Evolutionary conservation across 1,140 invertebrate species (phyloP).

Genomic region (Matsumurasca onukii): DNA sequence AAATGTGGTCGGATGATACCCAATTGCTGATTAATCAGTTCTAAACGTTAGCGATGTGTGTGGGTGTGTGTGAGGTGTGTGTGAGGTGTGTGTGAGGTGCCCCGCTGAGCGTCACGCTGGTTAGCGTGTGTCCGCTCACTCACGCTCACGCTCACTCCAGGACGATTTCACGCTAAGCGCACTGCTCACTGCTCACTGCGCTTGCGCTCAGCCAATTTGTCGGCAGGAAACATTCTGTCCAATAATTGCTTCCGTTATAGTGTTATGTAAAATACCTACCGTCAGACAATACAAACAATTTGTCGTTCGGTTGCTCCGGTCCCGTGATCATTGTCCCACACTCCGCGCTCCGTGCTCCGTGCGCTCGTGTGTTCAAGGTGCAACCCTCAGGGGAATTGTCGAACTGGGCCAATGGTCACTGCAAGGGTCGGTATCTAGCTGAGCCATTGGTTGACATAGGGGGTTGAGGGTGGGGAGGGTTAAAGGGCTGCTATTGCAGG

Average conservation of each 20-base stretch:
- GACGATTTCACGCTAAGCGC: conserved; percentile 14
- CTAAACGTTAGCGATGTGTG: no score
- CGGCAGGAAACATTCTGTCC: conserved; percentile 21
- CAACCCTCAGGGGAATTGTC: no score
- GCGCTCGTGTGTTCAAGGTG: no score
- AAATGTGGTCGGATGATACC: no score
- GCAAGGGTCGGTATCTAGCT: no score
- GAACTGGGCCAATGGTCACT: no score
- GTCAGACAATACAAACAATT: conserved; percentile 22
- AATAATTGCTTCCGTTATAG: conserved; percentile 19
- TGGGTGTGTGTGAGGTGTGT: background rate
- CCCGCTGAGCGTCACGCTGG: background rate
- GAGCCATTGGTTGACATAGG: no score
- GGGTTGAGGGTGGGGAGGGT: no score
- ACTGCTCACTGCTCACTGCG: conserved; percentile 3
- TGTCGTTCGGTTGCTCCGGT: conserved; percentile 4
- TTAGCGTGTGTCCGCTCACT: background rate
- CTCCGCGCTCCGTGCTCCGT: background rate
- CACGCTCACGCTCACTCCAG: no score
- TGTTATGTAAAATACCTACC: conserved; percentile 25
- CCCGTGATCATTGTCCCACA: background rate
- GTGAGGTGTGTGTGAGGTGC: background rate
- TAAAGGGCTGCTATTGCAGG: no score
- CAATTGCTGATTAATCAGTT: no score
- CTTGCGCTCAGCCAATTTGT: conserved; percentile 15